Conservation (phyloP, 2,888 invertebrate genomes). For the Polietes domitor region DNA sequence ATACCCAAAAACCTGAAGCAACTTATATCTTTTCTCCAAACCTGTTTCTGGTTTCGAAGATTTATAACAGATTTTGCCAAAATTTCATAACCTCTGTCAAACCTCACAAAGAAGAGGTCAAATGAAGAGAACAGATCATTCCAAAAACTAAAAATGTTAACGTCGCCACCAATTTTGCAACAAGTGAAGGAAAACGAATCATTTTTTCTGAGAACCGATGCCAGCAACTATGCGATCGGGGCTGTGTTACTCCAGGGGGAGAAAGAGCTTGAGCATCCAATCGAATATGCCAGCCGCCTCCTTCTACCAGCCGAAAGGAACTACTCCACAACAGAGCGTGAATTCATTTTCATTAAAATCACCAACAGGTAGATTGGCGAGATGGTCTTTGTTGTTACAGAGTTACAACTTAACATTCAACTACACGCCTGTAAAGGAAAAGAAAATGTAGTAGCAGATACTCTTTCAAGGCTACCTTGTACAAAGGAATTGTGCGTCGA, state of each 20-base stretch:
- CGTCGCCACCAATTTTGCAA: too few species aligned
- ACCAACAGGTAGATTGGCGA: slow-evolving; percentile 77
- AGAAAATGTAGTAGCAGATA: slow-evolving; percentile 71
- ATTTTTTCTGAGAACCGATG: slow-evolving; percentile 19
- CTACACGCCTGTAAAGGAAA: slow-evolving; percentile 77
- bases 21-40: too few species aligned
- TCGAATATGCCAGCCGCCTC: slow-evolving; percentile 40
- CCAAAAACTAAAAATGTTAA: too few species aligned
- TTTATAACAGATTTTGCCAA: too few species aligned
- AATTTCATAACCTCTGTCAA: too few species aligned
- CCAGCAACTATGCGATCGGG: slow-evolving; percentile 68
- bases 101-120: too few species aligned
- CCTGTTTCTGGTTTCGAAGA: too few species aligned
- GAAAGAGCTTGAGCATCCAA: slow-evolving; percentile 63
- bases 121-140: too few species aligned
- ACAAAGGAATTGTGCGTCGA: slow-evolving; percentile 11
- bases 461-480: slow-evolving; percentile 45
- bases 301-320: slow-evolving; percentile 70
- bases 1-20: too few species aligned
- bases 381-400: slow-evolving; percentile 80
- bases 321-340: slow-evolving; percentile 76
- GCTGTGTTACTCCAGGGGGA: slow-evolving; percentile 64
- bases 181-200: slow-evolving; percentile 8
- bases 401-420: slow-evolving; percentile 75
- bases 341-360: slow-evolving; percentile 78